These are phyloP conservation scores for Rhinella marina DNA, from an alignment of 2,797 vertebrate genomes.

Conservation along the genomic window DNA sequence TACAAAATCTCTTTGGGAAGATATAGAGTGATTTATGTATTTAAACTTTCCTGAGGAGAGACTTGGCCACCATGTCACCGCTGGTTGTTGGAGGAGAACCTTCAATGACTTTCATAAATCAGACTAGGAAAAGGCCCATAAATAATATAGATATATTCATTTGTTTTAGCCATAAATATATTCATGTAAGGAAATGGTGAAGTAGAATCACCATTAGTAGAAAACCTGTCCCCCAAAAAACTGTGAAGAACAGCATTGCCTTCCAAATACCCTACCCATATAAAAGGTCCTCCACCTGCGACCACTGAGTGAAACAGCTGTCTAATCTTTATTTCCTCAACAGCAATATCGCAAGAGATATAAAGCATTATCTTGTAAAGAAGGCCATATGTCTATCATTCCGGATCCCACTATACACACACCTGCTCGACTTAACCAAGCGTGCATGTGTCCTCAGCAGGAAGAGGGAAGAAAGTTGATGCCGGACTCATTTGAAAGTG, in stretches of 20 bases:
- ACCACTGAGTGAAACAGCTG: not conserved
- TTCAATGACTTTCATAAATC: constrained; percentile 44
- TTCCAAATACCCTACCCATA: not conserved
- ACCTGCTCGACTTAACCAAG: too few species aligned
- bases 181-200: not conserved
- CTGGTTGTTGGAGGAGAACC: constrained; percentile 24
- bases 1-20: constrained; percentile 12
- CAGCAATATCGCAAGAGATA: too few species aligned
- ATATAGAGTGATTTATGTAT: constrained; percentile 54
- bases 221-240: not conserved
- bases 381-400: too few species aligned
- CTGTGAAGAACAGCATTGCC: not conserved
- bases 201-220: not conserved
- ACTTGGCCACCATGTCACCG: constrained; percentile 10
- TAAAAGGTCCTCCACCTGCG: not conserved
- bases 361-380: too few species aligned
- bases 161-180: constrained; percentile 41
- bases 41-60: constrained; percentile 24
- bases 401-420: too few species aligned
- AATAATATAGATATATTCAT: constrained; percentile 27
- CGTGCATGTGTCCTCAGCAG: too few species aligned
- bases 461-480: too few species aligned
- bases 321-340: too few species aligned
- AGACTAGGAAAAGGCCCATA: not conserved
- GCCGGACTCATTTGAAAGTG: too few species aligned